Base-by-base conservation (phyloP, 2,113 vertebrate species). In the Dicerorhinus sumatrensis region DNA sequence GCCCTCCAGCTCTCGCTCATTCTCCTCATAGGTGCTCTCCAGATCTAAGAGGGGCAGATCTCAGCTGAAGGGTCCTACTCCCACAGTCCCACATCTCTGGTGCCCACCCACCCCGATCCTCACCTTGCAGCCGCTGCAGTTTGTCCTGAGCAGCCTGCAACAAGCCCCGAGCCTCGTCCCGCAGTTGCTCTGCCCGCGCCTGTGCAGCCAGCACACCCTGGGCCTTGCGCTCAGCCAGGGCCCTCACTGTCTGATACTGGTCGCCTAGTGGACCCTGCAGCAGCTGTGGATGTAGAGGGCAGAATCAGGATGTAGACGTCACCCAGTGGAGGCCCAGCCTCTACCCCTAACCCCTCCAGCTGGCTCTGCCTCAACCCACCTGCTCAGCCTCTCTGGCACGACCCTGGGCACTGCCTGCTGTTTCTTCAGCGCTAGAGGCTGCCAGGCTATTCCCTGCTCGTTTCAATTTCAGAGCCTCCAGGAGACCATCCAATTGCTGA, bases 321-420 rank as follows among this genome's bases (percentile, higher is more conserved):
- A 54, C 0, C 42, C 84, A 63, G 58, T 31, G 62, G 56, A 81
- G 73, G 27, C 77, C 70, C 27, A 80, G 39, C 48, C 29, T 84
- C 42, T 36, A 13, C 18, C 13, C 12, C n/a, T 27, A 79, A 8
- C 46, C 69, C 29, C 42, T 75, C 48, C 13, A 42, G 33, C n/a
- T 65, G 77, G 58, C 42, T 87, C 13, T 85, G 46, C 70, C 60
- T 85, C 65, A 87, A 31, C 86, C n/a, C 33, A 98, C 99, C 99
- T 99, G 99, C 97, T 99, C 99, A 97, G 99, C 99, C 97, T 99
- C 99, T 0, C 98, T 97, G 0, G 99, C 99, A 65, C 99, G 99
- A 91, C 99, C 99, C 83, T 99, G 99, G 0, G 99, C 99, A n/a
- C 96, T 98, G 33, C 98, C 98, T 27, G 99, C 99, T 0, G 99